Evolutionary conservation across 2,113 vertebrate species (phyloP).

Genomic region (Stegastes partitus): DNA sequence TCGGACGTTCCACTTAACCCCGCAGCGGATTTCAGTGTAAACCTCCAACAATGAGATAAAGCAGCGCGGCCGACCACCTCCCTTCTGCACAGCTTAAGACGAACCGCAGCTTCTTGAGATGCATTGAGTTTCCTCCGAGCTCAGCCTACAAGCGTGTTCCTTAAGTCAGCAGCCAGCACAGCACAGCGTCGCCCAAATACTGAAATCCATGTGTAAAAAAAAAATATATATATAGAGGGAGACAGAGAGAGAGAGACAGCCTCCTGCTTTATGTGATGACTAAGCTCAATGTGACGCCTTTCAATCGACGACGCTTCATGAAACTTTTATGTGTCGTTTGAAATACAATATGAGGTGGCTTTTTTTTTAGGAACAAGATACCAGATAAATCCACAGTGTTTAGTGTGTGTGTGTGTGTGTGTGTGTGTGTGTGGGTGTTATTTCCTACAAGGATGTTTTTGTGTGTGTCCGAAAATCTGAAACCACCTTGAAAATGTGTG

Average conservation of each 20-base stretch:
- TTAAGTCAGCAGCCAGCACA: conserved; percentile 35
- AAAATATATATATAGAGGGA: too few relatives aligned
- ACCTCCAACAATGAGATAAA: conserved; percentile 49
- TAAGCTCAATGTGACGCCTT: conserved; percentile 64
- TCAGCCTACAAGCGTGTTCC: conserved; percentile 17
- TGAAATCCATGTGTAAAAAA: not conserved
- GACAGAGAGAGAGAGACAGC: too few relatives aligned
- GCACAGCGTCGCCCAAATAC: conserved; percentile 32
- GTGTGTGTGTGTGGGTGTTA: conserved; percentile 7
- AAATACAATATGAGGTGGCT: conserved; percentile 48
- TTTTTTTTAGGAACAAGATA: conserved; percentile 27
- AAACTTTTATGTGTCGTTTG: conserved; percentile 62
- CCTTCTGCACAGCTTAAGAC: conserved; percentile 39
- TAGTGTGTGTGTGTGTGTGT: not conserved
- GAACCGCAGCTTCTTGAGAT: conserved; percentile 59
- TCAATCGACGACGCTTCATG: conserved; percentile 54
- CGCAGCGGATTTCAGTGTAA: conserved; percentile 21
- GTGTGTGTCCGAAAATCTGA: not conserved
- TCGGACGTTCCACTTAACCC: conserved; percentile 31
- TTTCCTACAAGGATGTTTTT: not conserved
- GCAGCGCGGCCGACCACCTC: conserved; percentile 1
- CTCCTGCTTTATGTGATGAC: conserved; percentile 53
- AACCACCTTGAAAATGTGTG: not conserved
- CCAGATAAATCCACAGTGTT: conserved; percentile 5
- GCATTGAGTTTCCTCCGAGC: conserved; percentile 50